These are phyloP conservation scores for Protaetia brevitarsis DNA, from an alignment of 1,140 invertebrate species.

Conservation along the genomic window DNA sequence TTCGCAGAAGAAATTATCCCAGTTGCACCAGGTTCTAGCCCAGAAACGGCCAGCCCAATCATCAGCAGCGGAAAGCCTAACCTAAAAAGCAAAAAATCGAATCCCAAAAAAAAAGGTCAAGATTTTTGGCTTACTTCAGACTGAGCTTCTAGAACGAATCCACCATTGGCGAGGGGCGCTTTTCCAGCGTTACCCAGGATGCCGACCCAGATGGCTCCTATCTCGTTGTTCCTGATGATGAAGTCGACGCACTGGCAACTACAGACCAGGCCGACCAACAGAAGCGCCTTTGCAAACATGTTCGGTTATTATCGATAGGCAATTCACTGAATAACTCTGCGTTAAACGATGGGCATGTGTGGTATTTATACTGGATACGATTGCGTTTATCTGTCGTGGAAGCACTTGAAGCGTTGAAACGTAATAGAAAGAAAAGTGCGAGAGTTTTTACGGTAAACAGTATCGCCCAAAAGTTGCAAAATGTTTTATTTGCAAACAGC, in stretches of 20 bases:
- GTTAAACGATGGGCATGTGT: no score
- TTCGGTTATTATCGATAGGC: no score
- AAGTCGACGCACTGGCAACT: conserved; percentile 29
- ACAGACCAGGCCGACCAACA: neutral
- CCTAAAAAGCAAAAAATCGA: conserved; percentile 26
- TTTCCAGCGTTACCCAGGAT: conserved; percentile 39
- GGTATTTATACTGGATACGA: no score
- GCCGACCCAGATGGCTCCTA: conserved; percentile 40
- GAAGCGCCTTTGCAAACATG: neutral
- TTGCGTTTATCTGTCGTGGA: no score
- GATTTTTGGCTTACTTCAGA: conserved; percentile 35
- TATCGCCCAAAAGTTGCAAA: no score
- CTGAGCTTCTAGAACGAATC: conserved; percentile 36
- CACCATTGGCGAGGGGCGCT: conserved; percentile 38
- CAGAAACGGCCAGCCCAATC: conserved; percentile 49
- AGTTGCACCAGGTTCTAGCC: conserved; percentile 49
- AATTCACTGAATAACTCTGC: no score
- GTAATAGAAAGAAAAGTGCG: no score
- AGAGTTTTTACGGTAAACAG: no score
- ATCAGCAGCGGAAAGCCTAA: conserved; percentile 31
- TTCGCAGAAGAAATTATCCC: conserved; percentile 38
- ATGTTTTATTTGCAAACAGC: no score
- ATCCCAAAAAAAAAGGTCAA: neutral
- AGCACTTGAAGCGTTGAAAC: no score
- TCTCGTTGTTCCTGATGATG: conserved; percentile 36